These are phyloP conservation scores for Baronia brevicornis DNA, from an alignment of 2,888 invertebrate genomes.

Conservation along the genomic window DNA sequence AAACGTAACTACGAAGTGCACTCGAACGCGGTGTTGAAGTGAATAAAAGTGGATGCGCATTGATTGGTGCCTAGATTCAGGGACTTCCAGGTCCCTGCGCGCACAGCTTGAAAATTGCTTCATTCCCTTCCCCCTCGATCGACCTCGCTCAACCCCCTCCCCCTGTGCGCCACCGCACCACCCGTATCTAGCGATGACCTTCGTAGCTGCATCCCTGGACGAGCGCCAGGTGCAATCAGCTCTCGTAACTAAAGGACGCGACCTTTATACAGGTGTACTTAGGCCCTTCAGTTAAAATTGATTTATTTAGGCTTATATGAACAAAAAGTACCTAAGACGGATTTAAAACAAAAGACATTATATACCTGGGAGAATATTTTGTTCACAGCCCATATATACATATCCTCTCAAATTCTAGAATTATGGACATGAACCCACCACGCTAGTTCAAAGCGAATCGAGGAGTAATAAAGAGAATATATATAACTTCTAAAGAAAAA, in stretches of 20 bases:
- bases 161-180: slow-evolving; percentile 21
- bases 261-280: slow-evolving; percentile 14
- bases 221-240: slow-evolving; percentile 43
- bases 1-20: slow-evolving; percentile 9
- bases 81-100: slow-evolving; percentile 47
- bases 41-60: slow-evolving; percentile 13
- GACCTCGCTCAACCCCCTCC: slow-evolving; percentile 15
- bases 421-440: no score
- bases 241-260: no score
- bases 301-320: no score
- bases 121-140: slow-evolving; percentile 27
- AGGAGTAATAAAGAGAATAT: no score
- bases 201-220: slow-evolving; percentile 63
- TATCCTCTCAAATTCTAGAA: no score
- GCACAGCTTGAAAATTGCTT: slow-evolving; percentile 43
- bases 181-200: slow-evolving; percentile 39
- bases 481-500: no score
- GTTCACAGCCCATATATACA: no score
- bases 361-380: no score
- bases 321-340: no score
- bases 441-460: no score
- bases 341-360: no score
- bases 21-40: slow-evolving; percentile 4
- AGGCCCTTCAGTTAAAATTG: no score
- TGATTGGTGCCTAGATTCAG: slow-evolving; percentile 16